Evolutionary conservation across 1,140 invertebrate species (phyloP), one percentile per base, ranked within the genome.

Genomic region (Bombus vancouverensis): DNA sequence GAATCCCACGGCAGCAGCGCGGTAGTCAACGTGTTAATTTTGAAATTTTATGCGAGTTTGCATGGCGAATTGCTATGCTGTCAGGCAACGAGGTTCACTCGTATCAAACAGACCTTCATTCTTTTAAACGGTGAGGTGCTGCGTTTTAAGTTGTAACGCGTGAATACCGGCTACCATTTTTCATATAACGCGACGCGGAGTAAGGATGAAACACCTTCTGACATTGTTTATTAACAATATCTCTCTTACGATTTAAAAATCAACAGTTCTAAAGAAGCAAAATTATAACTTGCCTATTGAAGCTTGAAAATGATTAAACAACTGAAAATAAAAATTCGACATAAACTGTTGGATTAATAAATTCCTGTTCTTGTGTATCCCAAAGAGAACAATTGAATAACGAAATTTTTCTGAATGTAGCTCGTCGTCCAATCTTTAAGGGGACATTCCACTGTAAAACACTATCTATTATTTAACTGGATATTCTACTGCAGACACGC

Each of bases 11-110:
- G 83, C 53, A 80, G 68, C 77, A 80, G 42, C 42, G 76, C 66
- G 13, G 53, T 42, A 85, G 76, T 85, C 83, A 80, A 47, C 83
- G 76, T 59, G 83, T 85, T 85, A 85, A 85, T 85, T 85, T 85
- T 53, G 68, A 71, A 85, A 85, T 85, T 85, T 85, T 85, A 85
- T 85, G 83, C 68, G 37, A 59, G 68, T 44, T 42, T 28, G 53
- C 42, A 37, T 42, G 25, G 53, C 72, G 42, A 80, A 85, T 85
- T 85, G 77, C 68, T 53, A 28, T 28, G 42, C 39, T 39, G 53
- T 34, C 42, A 28, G 5, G 42, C 47, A 72, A 62, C 44, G 37
- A 78, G 53, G 34, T 53, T 28, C 44, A 25, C 25, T 42, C 68
- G 32, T 12, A 18, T 25, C 25, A 22, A 47, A 18, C 47, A 53